These are phyloP conservation scores for Delichon dasypus DNA, from an alignment of 2,797 vertebrate genomes.

Conservation along the genomic window DNA sequence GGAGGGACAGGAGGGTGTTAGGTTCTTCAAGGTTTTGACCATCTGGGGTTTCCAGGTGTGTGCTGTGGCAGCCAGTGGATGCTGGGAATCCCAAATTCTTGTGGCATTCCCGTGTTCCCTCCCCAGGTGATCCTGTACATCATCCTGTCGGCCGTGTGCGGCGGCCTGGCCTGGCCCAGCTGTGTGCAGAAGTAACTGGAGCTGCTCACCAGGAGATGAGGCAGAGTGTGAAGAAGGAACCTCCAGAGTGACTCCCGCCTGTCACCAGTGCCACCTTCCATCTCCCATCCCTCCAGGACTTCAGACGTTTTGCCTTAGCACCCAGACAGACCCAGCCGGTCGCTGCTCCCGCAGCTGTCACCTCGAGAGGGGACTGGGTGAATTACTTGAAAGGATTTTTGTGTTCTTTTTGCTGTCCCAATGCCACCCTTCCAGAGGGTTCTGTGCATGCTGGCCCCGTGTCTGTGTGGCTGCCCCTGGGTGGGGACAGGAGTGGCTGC, in stretches of 20 bases:
- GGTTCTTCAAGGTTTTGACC: accelerated
- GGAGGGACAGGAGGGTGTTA: not conserved
- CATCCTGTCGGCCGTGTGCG: conserved; percentile 88
- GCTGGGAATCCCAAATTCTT: accelerated
- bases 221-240: conserved; percentile 51
- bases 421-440: not conserved
- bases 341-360: not conserved
- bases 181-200: conserved; percentile 83
- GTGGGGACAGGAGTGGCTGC: not conserved
- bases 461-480: not conserved
- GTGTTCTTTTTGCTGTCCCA: not conserved
- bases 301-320: conserved; percentile 66
- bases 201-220: conserved; percentile 30
- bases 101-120: not conserved
- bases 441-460: not conserved
- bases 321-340: conserved; percentile 4
- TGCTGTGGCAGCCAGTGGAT: not conserved
- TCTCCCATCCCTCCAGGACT: conserved; percentile 62
- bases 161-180: conserved; percentile 87
- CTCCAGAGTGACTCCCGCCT: conserved; percentile 48
- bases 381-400: conserved; percentile 54
- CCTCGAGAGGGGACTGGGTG: not conserved
- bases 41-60: accelerated
- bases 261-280: conserved; percentile 52
- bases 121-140: conserved; percentile 89